phyloP scores from a whole-genome alignment of 92 coral and sea anemone genomes.

The Desmophyllum pertusum region DNA sequence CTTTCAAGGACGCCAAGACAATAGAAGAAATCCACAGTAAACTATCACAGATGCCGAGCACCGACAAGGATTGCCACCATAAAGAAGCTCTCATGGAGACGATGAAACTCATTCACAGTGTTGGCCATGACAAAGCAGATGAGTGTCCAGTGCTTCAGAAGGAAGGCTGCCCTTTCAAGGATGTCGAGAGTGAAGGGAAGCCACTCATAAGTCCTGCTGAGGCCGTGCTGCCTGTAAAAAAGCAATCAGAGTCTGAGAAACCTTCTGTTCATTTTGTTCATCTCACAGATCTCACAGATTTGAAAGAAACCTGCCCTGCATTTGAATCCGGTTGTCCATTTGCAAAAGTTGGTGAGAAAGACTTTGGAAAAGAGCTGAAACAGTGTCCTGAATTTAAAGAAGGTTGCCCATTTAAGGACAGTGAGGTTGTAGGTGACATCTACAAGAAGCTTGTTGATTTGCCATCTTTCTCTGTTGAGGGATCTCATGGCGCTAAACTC shows the following conservation, averaged over 20 bases:
- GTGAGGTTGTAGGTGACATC: constrained; percentile 71
- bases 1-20: constrained; percentile 83
- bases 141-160: constrained; percentile 87
- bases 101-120: constrained; percentile 84
- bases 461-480: constrained; percentile 70
- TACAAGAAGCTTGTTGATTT: constrained; percentile 73
- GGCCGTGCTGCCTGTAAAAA: constrained; percentile 49
- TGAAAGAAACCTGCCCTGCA: constrained; percentile 82
- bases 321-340: constrained; percentile 85
- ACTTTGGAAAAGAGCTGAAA: constrained; percentile 41
- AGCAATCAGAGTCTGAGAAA: background rate
- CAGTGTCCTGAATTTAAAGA: constrained; percentile 86
- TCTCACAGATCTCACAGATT: constrained; percentile 54
- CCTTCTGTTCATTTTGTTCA: constrained; percentile 18
- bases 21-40: constrained; percentile 81
- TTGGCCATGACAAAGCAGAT: constrained; percentile 74
- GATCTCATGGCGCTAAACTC: constrained; percentile 82
- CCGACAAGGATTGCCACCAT: constrained; percentile 68
- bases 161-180: constrained; percentile 92
- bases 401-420: constrained; percentile 92
- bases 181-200: constrained; percentile 80
- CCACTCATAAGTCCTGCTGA: constrained; percentile 71
- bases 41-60: constrained; percentile 84
- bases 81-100: constrained; percentile 79
- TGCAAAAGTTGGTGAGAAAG: constrained; percentile 51